Evolutionary conservation across 2,113 vertebrate species (phyloP).

Genomic region (Corythornis madagascariensis): DNA sequence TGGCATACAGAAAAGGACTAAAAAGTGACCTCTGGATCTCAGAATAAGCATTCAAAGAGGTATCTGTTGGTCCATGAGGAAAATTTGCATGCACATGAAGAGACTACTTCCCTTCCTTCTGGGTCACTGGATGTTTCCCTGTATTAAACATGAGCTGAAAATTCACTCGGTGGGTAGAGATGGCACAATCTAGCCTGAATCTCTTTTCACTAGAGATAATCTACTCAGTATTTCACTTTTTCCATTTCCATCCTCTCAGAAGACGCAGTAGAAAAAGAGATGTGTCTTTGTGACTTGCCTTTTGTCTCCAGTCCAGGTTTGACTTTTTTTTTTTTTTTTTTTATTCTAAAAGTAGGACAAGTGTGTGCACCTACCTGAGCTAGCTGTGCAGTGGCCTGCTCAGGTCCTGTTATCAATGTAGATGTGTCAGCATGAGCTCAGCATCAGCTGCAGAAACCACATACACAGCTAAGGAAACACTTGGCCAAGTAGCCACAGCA

Average conservation of each 20-base stretch:
- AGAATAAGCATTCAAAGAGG: not conserved
- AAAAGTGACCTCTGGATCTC: not conserved
- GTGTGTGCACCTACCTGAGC: not conserved
- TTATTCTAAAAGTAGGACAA: not conserved
- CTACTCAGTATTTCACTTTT: not conserved
- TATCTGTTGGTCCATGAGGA: not conserved
- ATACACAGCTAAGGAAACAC: not conserved
- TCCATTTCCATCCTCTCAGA: not conserved
- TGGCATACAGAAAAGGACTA: not conserved
- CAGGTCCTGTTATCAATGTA: not conserved
- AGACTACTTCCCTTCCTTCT: not conserved
- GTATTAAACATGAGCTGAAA: not conserved
- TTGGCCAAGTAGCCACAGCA: not conserved
- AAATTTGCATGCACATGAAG: accelerated
- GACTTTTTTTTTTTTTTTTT: not conserved
- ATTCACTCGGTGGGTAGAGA: not conserved
- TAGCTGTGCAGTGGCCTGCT: not conserved
- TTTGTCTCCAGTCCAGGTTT: not conserved
- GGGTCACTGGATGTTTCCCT: not conserved
- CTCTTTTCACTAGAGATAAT: not conserved
- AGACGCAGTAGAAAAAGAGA: not conserved
- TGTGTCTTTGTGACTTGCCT: not conserved
- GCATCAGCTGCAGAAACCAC: not conserved
- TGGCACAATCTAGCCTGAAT: not conserved
- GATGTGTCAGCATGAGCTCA: not conserved